These are phyloP conservation scores for Brachionus angularis DNA, from an alignment of 1,140 invertebrate species.

Conservation along the genomic window DNA sequence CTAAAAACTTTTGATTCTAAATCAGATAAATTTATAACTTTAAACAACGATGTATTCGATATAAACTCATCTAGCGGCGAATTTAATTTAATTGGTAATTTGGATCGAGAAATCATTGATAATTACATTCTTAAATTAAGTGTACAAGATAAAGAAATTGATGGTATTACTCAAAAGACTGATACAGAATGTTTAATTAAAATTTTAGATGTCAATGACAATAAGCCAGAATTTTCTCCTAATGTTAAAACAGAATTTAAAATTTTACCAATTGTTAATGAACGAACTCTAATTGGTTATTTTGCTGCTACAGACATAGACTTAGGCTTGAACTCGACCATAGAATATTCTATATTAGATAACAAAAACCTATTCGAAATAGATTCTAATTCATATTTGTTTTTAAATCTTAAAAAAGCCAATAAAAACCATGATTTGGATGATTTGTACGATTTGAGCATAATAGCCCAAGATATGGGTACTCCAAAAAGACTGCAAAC, in stretches of 20 bases:
- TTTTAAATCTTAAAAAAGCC: not conserved
- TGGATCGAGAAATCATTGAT: constrained; percentile 29
- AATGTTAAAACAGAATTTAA: constrained; percentile 10
- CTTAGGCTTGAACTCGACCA: constrained; percentile 18
- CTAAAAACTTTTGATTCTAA: not conserved
- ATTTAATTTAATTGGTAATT: not conserved
- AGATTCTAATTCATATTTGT: constrained; percentile 5
- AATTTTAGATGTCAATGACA: constrained; percentile 30
- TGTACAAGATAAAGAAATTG: not conserved
- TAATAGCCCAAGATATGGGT: constrained; percentile 4
- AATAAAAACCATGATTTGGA: constrained; percentile 25
- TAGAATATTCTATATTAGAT: not conserved
- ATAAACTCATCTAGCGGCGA: not conserved
- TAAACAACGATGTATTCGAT: not conserved
- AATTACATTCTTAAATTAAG: not conserved
- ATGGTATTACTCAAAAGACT: not conserved
- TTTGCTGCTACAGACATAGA: constrained; percentile 26
- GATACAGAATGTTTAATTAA: not conserved
- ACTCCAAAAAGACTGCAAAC: not conserved
- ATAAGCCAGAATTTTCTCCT: constrained; percentile 6
- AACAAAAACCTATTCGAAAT: constrained; percentile 10
- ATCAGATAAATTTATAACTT: not conserved
- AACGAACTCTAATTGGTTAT: constrained; percentile 6
- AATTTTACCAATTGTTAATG: constrained; percentile 35
- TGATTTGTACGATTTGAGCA: constrained; percentile 7